Conservation (phyloP, 2,797 vertebrate genomes). For the Spea hammondii region DNA sequence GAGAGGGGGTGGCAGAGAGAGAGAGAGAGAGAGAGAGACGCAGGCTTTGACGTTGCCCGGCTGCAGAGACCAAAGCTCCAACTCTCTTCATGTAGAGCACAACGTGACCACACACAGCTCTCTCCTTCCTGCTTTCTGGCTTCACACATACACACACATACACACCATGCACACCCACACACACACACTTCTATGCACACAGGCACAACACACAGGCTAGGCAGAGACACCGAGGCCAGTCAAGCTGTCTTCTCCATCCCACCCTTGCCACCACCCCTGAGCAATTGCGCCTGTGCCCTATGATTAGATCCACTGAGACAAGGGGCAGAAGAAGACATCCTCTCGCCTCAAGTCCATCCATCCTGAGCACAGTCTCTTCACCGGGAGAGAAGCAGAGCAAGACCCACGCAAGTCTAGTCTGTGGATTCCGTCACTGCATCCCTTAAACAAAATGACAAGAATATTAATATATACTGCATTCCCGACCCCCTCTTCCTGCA, state of each 20-base stretch:
- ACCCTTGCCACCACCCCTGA: not conserved
- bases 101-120: constrained; percentile 77
- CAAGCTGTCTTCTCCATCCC: constrained; percentile 17
- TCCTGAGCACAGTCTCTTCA: constrained; percentile 1
- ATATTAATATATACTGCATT: constrained; percentile 50
- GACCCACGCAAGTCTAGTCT: constrained; percentile 12
- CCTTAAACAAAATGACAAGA: constrained; percentile 45
- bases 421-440: constrained; percentile 36
- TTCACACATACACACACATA: constrained; percentile 21
- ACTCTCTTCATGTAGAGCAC: constrained; percentile 81
- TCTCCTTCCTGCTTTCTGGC: constrained; percentile 20
- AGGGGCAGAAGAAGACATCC: not conserved
- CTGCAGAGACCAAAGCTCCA: constrained; percentile 65
- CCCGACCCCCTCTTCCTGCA: constrained; percentile 33
- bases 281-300: not conserved
- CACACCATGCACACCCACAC: constrained; percentile 39
- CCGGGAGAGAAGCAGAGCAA: not conserved
- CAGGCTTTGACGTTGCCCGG: constrained; percentile 86
- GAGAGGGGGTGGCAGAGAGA: constrained; percentile 46
- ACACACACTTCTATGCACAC: constrained; percentile 26
- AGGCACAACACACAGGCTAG: constrained; percentile 1
- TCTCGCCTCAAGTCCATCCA: not conserved
- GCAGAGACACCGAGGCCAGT: constrained; percentile 32
- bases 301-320: constrained; percentile 1
- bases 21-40: constrained; percentile 65